Evolutionary conservation across 1,140 invertebrate genomes (phyloP).

Genomic region (Psilanteris sp.): DNA sequence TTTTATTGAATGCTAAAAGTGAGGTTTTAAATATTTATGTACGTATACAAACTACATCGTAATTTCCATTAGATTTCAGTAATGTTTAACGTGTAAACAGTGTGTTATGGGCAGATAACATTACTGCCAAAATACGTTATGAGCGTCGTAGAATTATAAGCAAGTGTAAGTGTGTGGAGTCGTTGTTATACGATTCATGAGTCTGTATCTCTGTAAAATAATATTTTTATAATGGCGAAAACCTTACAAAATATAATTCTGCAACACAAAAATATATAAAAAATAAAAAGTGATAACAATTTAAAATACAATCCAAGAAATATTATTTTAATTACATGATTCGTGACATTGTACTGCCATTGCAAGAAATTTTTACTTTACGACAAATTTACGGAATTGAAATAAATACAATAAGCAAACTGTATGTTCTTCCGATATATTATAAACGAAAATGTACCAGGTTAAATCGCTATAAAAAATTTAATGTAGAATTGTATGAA

Average conservation of each 20-base stretch:
- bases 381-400: conserved; percentile 9
- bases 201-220: conserved; percentile 74
- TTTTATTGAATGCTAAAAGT: too few species aligned
- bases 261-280: conserved; percentile 12
- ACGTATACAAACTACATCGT: conserved; percentile 21
- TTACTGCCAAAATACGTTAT: conserved; percentile 33
- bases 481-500: conserved; percentile 22
- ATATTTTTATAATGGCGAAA: conserved; percentile 76
- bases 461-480: conserved; percentile 31
- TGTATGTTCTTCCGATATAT: conserved; percentile 29
- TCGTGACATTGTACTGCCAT: conserved; percentile 24
- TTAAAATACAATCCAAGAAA: too few species aligned
- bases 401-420: conserved; percentile 20
- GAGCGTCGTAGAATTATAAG: conserved; percentile 38
- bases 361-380: conserved; percentile 29
- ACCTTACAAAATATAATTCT: conserved; percentile 50
- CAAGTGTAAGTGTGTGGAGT: conserved; percentile 44
- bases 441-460: conserved; percentile 13
- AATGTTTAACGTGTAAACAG: conserved; percentile 51
- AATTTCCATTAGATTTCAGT: conserved; percentile 62
- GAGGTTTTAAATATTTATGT: conserved; percentile 26
- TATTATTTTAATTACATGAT: too few species aligned
- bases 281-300: conserved; percentile 10
- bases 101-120: conserved; percentile 37
- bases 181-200: conserved; percentile 29